Conservation (phyloP, 2,888 invertebrate genomes). For the Ptychoptera contaminata region DNA sequence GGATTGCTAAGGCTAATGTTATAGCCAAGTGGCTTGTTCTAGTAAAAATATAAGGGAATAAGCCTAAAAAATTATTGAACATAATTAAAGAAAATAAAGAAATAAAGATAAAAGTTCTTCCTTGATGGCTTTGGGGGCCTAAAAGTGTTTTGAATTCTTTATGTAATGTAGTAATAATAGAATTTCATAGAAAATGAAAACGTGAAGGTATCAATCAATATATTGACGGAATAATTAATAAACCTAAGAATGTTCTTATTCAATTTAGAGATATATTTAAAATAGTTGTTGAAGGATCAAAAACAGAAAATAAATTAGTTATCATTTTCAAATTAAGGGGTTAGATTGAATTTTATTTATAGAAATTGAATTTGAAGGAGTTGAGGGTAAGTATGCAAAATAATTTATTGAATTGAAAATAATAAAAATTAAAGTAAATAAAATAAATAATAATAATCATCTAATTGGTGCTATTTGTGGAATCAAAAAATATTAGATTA, state of each 20-base stretch:
- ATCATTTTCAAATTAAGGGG: conserved; percentile 43
- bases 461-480: conserved; percentile 51
- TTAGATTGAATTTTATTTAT: too few relatives aligned
- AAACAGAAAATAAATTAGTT: conserved; percentile 50
- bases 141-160: conserved; percentile 43
- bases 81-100: conserved; percentile 41
- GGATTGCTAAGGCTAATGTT: conserved; percentile 41
- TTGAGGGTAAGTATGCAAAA: conserved; percentile 28
- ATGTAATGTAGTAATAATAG: conserved; percentile 32
- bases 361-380: conserved; percentile 20
- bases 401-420: conserved; percentile 38
- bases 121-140: conserved; percentile 30
- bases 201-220: conserved; percentile 41
- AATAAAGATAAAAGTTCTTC: conserved; percentile 39
- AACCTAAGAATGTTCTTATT: conserved; percentile 36
- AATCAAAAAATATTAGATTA: conserved; percentile 42
- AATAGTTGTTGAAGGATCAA: conserved; percentile 43
- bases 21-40: conserved; percentile 46
- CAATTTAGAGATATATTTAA: conserved; percentile 41
- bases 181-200: conserved; percentile 33
- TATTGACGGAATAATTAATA: conserved; percentile 35
- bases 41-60: conserved; percentile 58
- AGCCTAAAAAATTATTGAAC: conserved; percentile 50
- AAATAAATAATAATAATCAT: conserved; percentile 31
- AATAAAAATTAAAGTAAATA: conserved; percentile 30